Base-by-base conservation (phyloP, 2,113 vertebrate species). In the Haemorhous mexicanus region DNA sequence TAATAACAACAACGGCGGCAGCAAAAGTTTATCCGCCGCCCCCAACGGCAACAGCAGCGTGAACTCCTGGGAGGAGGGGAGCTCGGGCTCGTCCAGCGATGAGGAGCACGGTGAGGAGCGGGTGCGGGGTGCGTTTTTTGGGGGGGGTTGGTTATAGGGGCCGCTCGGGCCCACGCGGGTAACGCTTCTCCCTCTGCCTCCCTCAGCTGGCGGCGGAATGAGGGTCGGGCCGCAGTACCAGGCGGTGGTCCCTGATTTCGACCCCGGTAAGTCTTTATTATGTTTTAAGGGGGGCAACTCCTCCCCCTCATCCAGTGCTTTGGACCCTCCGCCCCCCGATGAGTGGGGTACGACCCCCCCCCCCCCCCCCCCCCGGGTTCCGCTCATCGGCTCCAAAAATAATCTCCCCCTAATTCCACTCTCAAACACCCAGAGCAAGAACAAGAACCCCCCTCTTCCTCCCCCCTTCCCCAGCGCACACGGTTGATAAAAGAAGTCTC, bases 31-130 rank as follows among this genome's bases (percentile, higher is more conserved):
- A 97, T 98, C 98, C 63, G 62, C 93, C 66, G 97, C 97, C 74
- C 98, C 98, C 88, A 99, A 98, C 95, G 98, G 98, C 90, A 98
- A 97, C 96, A 98, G 97, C 96, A 97, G 98, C 91, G 97, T 97
- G 90, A 98, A 98, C 98, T 99, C 98, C 63, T 99, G 99, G 99
- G 99, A 99, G 95, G 99, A 99, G 85, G 99, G 98, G 97, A 99
- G 98, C 98, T 98, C 98, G 55, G 98, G 98, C 79, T 99, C 98
- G n/a, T 99, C 98, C 91, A 99, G 98, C 97, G 99, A 99, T 97
- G 99, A 99, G 81, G 99, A 99, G 97, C 98, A 99, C 96, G 99
- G 99, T 99, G 98, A 98, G 98, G 96, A 81, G 95, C 93, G 89
- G 33, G 46, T 55, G 69, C 50, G 41, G 80, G 80, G 87, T 11